These are phyloP conservation scores for Oxyura jamaicensis DNA, from an alignment of 2,113 vertebrate species.

Conservation along the genomic window DNA sequence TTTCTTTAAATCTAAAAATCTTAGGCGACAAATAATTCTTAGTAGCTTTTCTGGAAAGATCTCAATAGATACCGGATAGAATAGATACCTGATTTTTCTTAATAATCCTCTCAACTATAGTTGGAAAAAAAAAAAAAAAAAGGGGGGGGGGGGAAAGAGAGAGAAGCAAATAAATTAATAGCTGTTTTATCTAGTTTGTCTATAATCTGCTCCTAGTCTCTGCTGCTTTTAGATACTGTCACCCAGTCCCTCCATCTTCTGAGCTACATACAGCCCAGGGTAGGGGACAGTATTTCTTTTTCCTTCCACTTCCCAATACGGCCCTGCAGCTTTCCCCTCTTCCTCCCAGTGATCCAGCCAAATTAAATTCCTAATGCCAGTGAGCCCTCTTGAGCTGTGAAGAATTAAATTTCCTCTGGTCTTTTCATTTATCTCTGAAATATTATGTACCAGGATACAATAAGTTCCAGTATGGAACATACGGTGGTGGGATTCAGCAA, in stretches of 20 bases:
- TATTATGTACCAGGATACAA: background rate
- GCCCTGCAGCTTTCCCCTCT: background rate
- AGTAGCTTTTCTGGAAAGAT: background rate
- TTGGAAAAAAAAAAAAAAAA: background rate
- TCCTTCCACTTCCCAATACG: background rate
- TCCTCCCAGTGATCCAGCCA: background rate
- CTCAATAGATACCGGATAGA: too few species aligned
- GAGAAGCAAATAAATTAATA: background rate
- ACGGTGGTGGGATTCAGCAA: background rate
- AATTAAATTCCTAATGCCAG: slow-evolving; percentile 42
- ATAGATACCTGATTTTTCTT: background rate
- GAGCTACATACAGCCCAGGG: background rate
- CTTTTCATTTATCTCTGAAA: slow-evolving; percentile 10
- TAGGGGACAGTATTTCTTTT: background rate
- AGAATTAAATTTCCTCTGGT: slow-evolving; percentile 27
- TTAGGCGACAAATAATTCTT: background rate
- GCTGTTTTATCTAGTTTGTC: background rate
- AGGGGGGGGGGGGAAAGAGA: background rate
- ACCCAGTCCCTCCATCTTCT: background rate
- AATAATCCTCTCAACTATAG: background rate
- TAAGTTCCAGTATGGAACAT: background rate
- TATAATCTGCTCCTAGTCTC: background rate
- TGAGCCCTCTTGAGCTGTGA: slow-evolving; percentile 2
- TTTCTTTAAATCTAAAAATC: background rate
- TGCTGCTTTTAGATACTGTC: background rate